Conservation (phyloP, 1,140 invertebrate species). For the Cephus cinctus region DNA sequence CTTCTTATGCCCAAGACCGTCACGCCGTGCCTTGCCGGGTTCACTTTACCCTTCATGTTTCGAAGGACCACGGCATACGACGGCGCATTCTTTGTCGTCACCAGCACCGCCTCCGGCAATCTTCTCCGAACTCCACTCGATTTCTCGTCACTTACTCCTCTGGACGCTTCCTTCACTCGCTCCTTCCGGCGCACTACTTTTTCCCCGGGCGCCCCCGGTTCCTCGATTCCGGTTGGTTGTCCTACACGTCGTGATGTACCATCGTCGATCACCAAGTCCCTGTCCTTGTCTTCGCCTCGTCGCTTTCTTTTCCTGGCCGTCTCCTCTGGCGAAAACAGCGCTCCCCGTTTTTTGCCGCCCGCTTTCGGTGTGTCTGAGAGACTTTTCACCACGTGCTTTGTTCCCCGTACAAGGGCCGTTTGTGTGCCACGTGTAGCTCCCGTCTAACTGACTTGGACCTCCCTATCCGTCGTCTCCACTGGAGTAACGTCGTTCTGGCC, state of each 20-base stretch:
- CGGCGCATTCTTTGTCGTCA: not conserved
- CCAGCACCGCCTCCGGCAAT: not conserved
- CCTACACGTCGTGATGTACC: not conserved
- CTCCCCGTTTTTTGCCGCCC: too few relatives aligned
- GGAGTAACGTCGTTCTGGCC: not conserved
- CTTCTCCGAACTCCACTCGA: not conserved
- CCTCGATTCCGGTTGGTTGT: not conserved
- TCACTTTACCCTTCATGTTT: slow-evolving; percentile 5
- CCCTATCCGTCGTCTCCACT: not conserved
- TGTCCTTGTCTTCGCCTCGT: not conserved
- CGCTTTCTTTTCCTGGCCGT: not conserved
- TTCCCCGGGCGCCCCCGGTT: not conserved
- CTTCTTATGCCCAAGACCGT: not conserved
- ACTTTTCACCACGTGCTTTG: too few relatives aligned
- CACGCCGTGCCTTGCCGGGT: slow-evolving; percentile 2
- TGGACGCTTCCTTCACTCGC: not conserved
- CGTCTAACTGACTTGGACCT: too few relatives aligned
- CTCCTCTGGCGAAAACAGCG: too few relatives aligned
- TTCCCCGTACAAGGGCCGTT: too few relatives aligned
- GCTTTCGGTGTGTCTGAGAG: too few relatives aligned
- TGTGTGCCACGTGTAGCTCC: too few relatives aligned
- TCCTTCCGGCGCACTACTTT: not conserved
- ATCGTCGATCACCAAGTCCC: not conserved
- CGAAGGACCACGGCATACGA: not conserved
- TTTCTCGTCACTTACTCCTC: not conserved